These are phyloP conservation scores for Morinoia aosen DNA, from an alignment of 2,888 invertebrate species.

Conservation along the genomic window DNA sequence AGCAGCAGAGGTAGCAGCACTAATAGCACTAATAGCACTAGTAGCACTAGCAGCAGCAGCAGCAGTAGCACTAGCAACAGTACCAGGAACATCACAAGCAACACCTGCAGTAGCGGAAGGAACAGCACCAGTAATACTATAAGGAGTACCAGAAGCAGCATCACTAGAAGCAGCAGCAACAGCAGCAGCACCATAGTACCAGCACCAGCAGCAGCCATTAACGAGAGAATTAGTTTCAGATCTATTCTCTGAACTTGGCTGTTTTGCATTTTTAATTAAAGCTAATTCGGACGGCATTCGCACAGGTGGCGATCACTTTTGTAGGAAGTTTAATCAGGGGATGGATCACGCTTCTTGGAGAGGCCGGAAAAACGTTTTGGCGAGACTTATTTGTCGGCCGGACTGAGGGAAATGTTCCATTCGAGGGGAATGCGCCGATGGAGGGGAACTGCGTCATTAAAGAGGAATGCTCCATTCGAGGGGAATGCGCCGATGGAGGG, in stretches of 20 bases:
- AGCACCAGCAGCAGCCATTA: background rate
- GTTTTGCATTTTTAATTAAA: constrained; percentile 50
- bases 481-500: no score
- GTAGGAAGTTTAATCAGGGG: constrained; percentile 32
- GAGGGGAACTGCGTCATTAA: background rate
- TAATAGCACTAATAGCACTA: background rate
- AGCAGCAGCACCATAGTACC: background rate
- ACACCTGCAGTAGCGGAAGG: background rate
- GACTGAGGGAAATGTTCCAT: no score
- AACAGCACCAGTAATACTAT: no score
- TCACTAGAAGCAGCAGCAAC: background rate
- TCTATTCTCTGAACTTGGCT: constrained; percentile 24
- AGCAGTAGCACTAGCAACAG: background rate
- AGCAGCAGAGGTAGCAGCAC: no score
- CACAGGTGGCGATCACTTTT: constrained; percentile 42
- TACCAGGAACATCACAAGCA: background rate
- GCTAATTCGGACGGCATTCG: constrained; percentile 27
- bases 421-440: background rate
- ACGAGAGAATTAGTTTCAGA: constrained; percentile 32
- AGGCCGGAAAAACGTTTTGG: background rate
- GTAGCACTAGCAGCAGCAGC: background rate
- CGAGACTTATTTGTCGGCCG: constrained; percentile 11
- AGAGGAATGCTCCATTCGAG: no score
- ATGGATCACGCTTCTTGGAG: constrained; percentile 18
- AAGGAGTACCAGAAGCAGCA: no score